Percentiles rank a stretch among this genome's conserved stretches.
Conservation (phyloP, 35 echinoderm and acorn worm species). For the Lytechinus pictus region DNA sequence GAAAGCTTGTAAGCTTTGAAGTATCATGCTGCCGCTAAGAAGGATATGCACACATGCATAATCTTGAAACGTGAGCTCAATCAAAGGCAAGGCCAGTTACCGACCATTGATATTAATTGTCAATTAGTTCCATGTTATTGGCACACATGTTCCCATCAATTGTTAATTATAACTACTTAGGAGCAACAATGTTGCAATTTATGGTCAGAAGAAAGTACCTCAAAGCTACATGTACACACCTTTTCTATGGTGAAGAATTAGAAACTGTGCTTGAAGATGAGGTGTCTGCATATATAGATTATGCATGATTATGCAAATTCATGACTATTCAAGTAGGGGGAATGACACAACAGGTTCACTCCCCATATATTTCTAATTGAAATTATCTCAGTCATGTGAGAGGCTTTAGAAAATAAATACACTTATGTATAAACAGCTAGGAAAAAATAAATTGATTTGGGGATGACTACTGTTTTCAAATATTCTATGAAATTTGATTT, state of each 20-base stretch:
- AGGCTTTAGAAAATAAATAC: background rate
- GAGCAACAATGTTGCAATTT: background rate
- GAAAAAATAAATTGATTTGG: background rate
- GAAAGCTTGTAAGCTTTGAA: background rate
- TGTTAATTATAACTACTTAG: background rate
- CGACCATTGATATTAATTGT: background rate
- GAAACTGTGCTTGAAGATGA: too few species aligned
- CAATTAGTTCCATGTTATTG: background rate
- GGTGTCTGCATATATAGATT: too few species aligned
- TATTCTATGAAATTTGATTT: background rate
- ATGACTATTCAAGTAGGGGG: too few species aligned
- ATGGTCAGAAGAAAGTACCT: background rate
- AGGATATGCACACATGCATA: background rate
- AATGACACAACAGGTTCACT: too few species aligned
- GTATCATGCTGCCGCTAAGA: background rate
- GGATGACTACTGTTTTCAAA: background rate
- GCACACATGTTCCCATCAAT: background rate
- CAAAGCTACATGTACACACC: too few species aligned
- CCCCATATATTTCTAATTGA: too few species aligned
- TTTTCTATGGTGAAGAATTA: too few species aligned
- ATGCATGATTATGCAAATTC: too few species aligned
- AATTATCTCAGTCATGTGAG: too few species aligned
- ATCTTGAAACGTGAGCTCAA: background rate
- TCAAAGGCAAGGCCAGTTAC: background rate
- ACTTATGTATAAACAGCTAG: background rate